Conservation (phyloP, 2,113 vertebrate species). For the Myiopsitta monachus region DNA sequence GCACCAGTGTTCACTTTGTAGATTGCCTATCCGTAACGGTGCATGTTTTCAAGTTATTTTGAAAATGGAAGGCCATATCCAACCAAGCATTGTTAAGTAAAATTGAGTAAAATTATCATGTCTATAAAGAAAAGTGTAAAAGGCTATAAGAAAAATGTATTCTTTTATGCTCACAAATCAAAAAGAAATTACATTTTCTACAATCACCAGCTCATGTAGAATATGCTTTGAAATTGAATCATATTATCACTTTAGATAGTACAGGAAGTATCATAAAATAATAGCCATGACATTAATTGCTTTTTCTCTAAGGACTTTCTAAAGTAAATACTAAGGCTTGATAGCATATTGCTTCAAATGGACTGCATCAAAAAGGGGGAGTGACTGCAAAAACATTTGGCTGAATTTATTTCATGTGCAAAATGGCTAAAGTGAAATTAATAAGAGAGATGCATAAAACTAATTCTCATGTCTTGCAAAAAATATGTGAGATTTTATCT, state of each 20-base stretch:
- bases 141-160: background rate
- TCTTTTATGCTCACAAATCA: slow-evolving; percentile 13
- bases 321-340: background rate
- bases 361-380: background rate
- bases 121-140: background rate
- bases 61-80: background rate
- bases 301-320: background rate
- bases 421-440: background rate
- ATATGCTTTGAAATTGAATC: slow-evolving; percentile 34
- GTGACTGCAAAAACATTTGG: background rate
- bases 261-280: slow-evolving; percentile 12
- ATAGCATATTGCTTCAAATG: background rate
- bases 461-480: background rate
- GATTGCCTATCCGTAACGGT: background rate
- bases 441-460: background rate
- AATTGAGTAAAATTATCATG: slow-evolving; percentile 23
- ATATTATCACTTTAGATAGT: slow-evolving; percentile 20
- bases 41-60: background rate
- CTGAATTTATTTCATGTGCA: background rate
- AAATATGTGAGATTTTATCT: background rate
- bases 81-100: slow-evolving; percentile 30
- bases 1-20: background rate
- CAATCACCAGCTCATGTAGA: slow-evolving; percentile 18
- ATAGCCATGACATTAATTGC: background rate
- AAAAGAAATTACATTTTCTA: slow-evolving; percentile 41